A percentile compares a stretch with the other conserved stretches of the same genome.
phyloP scores from a whole-genome alignment of 2,888 invertebrate genomes.

The Corbicula japonica region DNA sequence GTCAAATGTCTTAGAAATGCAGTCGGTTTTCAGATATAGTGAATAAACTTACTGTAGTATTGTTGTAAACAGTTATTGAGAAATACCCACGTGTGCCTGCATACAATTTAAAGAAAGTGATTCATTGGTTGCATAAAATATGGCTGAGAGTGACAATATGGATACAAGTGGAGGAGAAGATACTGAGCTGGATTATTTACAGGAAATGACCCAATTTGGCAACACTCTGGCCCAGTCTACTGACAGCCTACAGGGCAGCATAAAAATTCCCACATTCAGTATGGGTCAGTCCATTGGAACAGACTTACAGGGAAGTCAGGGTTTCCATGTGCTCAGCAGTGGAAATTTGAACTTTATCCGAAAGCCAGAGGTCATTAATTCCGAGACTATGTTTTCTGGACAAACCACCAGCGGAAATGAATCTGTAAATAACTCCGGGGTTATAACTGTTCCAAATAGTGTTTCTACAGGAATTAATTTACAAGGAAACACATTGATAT shows the following conservation, averaged over 20 bases:
- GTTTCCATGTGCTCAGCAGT: slow-evolving; percentile 40
- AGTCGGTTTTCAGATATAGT: too few relatives aligned
- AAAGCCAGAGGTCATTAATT: too few relatives aligned
- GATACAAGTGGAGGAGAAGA: slow-evolving; percentile 34
- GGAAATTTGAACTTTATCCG: slow-evolving; percentile 1
- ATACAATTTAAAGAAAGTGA: too few relatives aligned
- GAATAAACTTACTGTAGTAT: too few relatives aligned
- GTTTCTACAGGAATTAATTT: slow-evolving; percentile 6
- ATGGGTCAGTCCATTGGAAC: slow-evolving; percentile 36
- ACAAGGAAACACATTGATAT: slow-evolving; percentile 16
- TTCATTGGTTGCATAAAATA: too few relatives aligned
- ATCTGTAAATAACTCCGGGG: too few relatives aligned
- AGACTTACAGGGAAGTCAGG: slow-evolving; percentile 40
- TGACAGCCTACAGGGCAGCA: slow-evolving; percentile 46
- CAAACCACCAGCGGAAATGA: too few relatives aligned
- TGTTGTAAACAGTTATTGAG: too few relatives aligned
- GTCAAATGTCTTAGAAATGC: too few relatives aligned
- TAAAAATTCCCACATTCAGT: slow-evolving; percentile 40
- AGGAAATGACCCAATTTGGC: slow-evolving; percentile 29
- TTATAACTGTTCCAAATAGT: too few relatives aligned
- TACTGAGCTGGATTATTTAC: slow-evolving; percentile 46
- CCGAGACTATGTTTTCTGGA: too few relatives aligned
- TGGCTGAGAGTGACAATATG: slow-evolving; percentile 25
- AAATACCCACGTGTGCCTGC: too few relatives aligned
- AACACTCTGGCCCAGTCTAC: slow-evolving; percentile 45